phyloP scores from a whole-genome alignment of 2,888 invertebrate species.

The Oligia fasciuncula region DNA sequence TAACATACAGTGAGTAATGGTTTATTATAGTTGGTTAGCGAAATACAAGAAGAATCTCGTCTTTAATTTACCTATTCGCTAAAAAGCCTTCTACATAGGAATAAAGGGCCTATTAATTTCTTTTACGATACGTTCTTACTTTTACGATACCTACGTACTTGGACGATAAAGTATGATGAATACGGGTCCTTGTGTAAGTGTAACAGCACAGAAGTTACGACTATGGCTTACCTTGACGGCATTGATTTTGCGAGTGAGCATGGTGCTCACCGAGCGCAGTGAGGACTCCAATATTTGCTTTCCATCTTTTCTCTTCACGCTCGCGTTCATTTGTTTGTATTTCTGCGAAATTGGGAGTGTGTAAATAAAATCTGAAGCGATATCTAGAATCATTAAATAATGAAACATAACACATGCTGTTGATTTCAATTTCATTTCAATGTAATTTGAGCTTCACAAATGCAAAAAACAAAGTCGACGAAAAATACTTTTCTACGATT shows the following conservation, averaged over 20 bases:
- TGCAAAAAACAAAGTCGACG: not conserved
- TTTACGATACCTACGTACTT: not conserved
- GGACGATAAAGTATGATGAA: conserved; percentile 5
- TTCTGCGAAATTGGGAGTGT: conserved; percentile 88
- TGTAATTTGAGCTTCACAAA: not conserved
- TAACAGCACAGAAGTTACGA: conserved; percentile 34
- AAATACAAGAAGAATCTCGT: not conserved
- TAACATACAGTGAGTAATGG: not conserved
- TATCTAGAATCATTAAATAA: not conserved
- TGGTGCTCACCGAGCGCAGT: conserved; percentile 94
- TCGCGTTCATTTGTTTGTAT: conserved; percentile 94
- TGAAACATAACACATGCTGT: not conserved
- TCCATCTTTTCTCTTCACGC: conserved; percentile 95
- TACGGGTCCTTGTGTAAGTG: conserved; percentile 12
- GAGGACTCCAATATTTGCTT: conserved; percentile 94
- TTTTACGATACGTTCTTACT: too few relatives aligned
- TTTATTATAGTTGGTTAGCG: not conserved
- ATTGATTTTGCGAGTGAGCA: conserved; percentile 96
- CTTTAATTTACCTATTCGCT: not conserved
- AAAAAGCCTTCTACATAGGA: not conserved
- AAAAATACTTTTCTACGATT: not conserved
- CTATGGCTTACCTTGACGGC: conserved; percentile 92
- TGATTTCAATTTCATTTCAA: not conserved
- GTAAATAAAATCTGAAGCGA: conserved; percentile 13
- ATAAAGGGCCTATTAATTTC: not conserved